phyloP scores from a whole-genome alignment of 1,140 invertebrate species.

The Sycophila sp. region DNA sequence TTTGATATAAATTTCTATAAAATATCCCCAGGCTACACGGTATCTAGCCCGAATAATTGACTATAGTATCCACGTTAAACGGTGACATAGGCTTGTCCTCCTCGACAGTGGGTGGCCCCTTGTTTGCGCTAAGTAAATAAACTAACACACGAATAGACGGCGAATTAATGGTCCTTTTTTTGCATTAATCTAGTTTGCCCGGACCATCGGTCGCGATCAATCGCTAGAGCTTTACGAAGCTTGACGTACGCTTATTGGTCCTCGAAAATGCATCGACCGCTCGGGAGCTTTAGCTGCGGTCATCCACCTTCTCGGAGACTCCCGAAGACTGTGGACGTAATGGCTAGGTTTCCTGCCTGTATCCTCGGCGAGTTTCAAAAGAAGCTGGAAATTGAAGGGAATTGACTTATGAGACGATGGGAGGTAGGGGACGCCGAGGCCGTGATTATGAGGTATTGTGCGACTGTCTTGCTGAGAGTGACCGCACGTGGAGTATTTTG shows the following conservation, averaged over 20 bases:
- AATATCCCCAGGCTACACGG: slow-evolving; percentile 38
- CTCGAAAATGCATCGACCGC: not conserved
- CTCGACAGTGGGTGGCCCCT: slow-evolving; percentile 7
- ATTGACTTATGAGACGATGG: not conserved
- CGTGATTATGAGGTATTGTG: not conserved
- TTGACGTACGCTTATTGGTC: not conserved
- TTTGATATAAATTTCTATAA: slow-evolving; percentile 43
- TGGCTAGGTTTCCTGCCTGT: too few species aligned
- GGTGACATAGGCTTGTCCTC: not conserved
- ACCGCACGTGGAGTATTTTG: not conserved
- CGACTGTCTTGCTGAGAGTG: not conserved
- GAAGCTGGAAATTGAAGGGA: slow-evolving; percentile 1
- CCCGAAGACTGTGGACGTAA: not conserved
- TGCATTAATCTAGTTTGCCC: not conserved
- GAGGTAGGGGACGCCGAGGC: not conserved
- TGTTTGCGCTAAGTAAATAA: too few species aligned
- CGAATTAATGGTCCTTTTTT: not conserved
- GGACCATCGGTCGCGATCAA: not conserved
- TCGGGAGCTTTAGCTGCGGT: not conserved
- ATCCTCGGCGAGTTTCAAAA: not conserved
- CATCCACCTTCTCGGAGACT: not conserved
- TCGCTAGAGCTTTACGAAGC: too few species aligned
- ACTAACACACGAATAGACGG: too few species aligned
- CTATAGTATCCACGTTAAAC: slow-evolving; percentile 12
- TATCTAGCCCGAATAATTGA: slow-evolving; percentile 44